A percentile compares a stretch with the other conserved stretches of the same genome.
phyloP scores from a whole-genome alignment of 2,888 invertebrate species.

The Lithophane leautieri region DNA sequence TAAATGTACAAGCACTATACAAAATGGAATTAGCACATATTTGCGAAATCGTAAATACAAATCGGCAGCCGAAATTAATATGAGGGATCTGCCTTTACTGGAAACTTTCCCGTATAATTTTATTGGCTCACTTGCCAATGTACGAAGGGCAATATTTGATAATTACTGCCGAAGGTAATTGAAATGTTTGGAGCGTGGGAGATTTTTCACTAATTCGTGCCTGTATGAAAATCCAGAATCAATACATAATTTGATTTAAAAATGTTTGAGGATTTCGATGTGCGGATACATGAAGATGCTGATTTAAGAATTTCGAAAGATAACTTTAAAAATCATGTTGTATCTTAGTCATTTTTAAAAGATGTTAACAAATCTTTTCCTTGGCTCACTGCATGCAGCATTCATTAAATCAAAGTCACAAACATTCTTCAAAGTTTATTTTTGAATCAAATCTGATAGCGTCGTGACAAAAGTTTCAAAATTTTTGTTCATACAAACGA shows the following conservation, averaged over 20 bases:
- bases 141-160: slow-evolving; percentile 34
- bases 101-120: slow-evolving; percentile 49
- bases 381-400: neutral
- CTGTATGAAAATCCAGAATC: neutral
- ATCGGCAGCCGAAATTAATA: slow-evolving; percentile 55
- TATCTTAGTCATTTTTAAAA: neutral
- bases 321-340: neutral
- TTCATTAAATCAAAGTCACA: slow-evolving; percentile 20
- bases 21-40: slow-evolving; percentile 47
- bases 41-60: slow-evolving; percentile 59
- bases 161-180: slow-evolving; percentile 50
- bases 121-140: slow-evolving; percentile 48
- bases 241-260: slow-evolving; percentile 11
- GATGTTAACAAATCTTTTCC: neutral
- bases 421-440: slow-evolving; percentile 15
- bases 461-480: slow-evolving; percentile 37
- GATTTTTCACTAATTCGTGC: slow-evolving; percentile 11
- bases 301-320: neutral
- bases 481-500: slow-evolving; percentile 56
- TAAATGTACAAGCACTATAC: slow-evolving; percentile 8
- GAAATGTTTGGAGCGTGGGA: slow-evolving; percentile 23
- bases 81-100: slow-evolving; percentile 38
- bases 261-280: neutral
- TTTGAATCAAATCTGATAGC: slow-evolving; percentile 9
- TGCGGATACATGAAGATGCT: neutral